Evolutionary conservation across 2,888 invertebrate genomes (phyloP), one percentile per base, ranked within the genome.

Genomic region (Nysson spinosus): DNA sequence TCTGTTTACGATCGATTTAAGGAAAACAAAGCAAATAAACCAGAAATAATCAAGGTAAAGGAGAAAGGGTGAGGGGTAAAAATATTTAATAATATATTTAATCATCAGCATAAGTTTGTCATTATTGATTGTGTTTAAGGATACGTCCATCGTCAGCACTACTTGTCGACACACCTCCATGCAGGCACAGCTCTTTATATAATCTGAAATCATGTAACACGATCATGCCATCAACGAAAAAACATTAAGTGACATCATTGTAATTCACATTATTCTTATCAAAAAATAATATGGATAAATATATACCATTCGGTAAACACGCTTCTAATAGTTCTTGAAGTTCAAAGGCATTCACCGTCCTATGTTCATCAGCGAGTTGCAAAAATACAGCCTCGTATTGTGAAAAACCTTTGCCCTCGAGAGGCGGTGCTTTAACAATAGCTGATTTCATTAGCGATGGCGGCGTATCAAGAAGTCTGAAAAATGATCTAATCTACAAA

Each of bases 101-200:
- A 34, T 14, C 4, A 3, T 14, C 16, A 4, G 14, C n/a, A n/a
- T n/a, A n/a, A 14, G 12, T 1, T 34, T 6, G 0, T 4, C 17
- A 26, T 6, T 9, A 1, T 12, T 37, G 20, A 28, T 11, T n/a
- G 17, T 11, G 0, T 28, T 0, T 4, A 87, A 88, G 92, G 93
- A 93, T 93, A 95, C 95, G 89, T 96, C 96, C 89, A 96, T 91
- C 4, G 96, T 93, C 1, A 96, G 89, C 14, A 97, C 93, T 5
- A 96, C 95, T 88, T 96, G 96, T 60, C 96, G 90, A 82, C 97
- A 97, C 1, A 97, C 96, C 86, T 96, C 96, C 77, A 96, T 92
- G 11, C 95, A 95, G 0, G 96, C 96, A 86, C 96, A 96, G 78
- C 96, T 96, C 83, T 96, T 97, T 72, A 97, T 96, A 79, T 96